These are phyloP conservation scores for Chelon labrosus DNA, from an alignment of 2,797 vertebrate genomes.

Conservation along the genomic window DNA sequence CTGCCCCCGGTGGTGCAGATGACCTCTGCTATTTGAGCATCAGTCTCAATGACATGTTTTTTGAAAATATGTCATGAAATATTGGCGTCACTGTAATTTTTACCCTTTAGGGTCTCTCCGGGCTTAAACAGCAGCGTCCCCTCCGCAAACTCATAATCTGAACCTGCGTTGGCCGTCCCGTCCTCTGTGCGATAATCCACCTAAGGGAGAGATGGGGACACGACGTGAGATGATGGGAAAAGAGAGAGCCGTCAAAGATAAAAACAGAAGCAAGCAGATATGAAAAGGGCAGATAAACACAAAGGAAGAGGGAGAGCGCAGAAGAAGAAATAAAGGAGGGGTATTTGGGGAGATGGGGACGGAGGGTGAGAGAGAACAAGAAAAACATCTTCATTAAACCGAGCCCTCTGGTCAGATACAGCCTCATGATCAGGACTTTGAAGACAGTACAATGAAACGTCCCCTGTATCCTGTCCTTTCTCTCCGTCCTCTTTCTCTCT, in stretches of 20 bases:
- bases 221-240: slow-evolving; percentile 20
- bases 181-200: slow-evolving; percentile 91
- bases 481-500: slow-evolving; percentile 24
- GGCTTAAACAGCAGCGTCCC: slow-evolving; percentile 88
- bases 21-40: slow-evolving; percentile 27
- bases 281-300: slow-evolving; percentile 56
- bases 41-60: slow-evolving; percentile 36
- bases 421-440: slow-evolving; percentile 59
- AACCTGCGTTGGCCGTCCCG: slow-evolving; percentile 89
- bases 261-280: slow-evolving; percentile 41
- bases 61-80: slow-evolving; percentile 38
- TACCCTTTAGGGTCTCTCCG: slow-evolving; percentile 86
- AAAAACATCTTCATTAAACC: slow-evolving; percentile 74
- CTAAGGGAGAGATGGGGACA: slow-evolving; percentile 54
- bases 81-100: slow-evolving; percentile 14
- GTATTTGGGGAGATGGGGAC: slow-evolving; percentile 44
- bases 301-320: slow-evolving; percentile 23
- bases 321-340: slow-evolving; percentile 10
- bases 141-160: slow-evolving; percentile 90
- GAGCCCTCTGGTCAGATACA: slow-evolving; percentile 68
- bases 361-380: slow-evolving; percentile 52
- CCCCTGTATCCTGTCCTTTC: slow-evolving; percentile 13
- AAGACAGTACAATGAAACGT: slow-evolving; percentile 55
- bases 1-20: not conserved
- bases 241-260: slow-evolving; percentile 32